Percentiles rank a stretch among this genome's conserved stretches.
Evolutionary conservation across 2,888 invertebrate species (phyloP).

Genomic region (Drosophila atripex): DNA sequence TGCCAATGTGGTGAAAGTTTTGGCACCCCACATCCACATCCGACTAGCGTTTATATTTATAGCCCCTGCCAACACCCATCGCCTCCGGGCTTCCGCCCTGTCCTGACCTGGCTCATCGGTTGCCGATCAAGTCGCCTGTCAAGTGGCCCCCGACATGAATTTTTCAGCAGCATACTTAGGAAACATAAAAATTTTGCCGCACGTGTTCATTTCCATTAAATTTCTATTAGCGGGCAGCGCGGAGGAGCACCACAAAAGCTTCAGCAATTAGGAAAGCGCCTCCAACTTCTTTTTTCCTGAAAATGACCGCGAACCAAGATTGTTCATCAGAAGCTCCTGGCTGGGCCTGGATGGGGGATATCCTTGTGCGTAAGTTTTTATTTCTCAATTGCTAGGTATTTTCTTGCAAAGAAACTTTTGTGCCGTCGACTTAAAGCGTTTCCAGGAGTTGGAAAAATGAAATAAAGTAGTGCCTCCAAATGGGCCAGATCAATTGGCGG

Average conservation of each 20-base stretch:
- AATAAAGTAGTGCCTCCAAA: constrained; percentile 22
- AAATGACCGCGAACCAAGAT: constrained; percentile 12
- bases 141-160: constrained; percentile 52
- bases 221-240: constrained; percentile 60
- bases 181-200: constrained; percentile 46
- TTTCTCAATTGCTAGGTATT: constrained; percentile 57
- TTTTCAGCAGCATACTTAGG: constrained; percentile 49
- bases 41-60: constrained; percentile 32
- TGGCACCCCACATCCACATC: constrained; percentile 47
- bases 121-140: constrained; percentile 57
- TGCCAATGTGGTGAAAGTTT: constrained; percentile 70
- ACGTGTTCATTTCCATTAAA: constrained; percentile 72
- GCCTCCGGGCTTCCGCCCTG: background rate
- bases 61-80: constrained; percentile 5
- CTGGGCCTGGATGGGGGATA: constrained; percentile 13
- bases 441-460: constrained; percentile 4
- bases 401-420: constrained; percentile 48
- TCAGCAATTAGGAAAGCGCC: constrained; percentile 63
- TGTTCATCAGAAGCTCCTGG: constrained; percentile 28
- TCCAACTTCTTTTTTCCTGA: background rate
- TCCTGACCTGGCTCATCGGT: constrained; percentile 46
- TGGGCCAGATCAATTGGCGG: background rate
- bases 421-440: constrained; percentile 32
- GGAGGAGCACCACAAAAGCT: constrained; percentile 37
- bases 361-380: constrained; percentile 39